Evolutionary conservation across 2,797 vertebrate species (phyloP).

Genomic region (Karalla daura): DNA sequence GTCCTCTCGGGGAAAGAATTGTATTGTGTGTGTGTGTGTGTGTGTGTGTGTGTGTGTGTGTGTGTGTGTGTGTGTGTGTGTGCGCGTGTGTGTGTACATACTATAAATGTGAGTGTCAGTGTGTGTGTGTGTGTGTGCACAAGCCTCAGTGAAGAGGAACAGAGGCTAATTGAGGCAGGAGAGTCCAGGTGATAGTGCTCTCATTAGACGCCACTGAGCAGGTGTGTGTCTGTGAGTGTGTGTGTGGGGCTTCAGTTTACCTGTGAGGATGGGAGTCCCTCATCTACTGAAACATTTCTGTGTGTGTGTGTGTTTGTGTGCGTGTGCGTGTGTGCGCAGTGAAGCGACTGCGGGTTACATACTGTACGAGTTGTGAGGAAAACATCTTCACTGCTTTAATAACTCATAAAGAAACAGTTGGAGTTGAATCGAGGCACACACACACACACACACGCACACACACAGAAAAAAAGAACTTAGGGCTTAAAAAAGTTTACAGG

Average conservation of each 20-base stretch:
- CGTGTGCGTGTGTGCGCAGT: not conserved
- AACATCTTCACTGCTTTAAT: conserved; percentile 5
- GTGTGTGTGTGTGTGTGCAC: conserved; percentile 28
- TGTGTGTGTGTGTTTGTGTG: conserved; percentile 39
- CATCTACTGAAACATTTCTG: conserved; percentile 58
- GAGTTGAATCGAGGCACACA: not conserved
- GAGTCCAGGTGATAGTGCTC: conserved; percentile 75
- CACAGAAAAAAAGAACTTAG: no score
- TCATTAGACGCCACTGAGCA: conserved; percentile 75
- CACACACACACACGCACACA: no score
- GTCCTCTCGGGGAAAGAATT: conserved; percentile 61
- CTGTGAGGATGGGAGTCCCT: conserved; percentile 59
- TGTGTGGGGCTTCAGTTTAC: conserved; percentile 58
- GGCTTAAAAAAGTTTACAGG: no score
- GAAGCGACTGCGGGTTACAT: not conserved
- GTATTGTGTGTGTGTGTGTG: conserved; percentile 65
- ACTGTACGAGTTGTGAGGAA: not conserved
- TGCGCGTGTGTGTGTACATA: conserved; percentile 50
- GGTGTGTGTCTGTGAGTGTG: conserved; percentile 54
- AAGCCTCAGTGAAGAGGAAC: conserved; percentile 60
- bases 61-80: conserved; percentile 30
- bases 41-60: conserved; percentile 25
- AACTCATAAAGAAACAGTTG: not conserved
- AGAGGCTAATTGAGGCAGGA: conserved; percentile 79
- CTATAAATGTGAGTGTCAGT: conserved; percentile 49